A percentile compares a stretch with the other conserved stretches of the same genome.
Conservation (phyloP, 2,113 vertebrate species). For the Recurvirostra avosetta region DNA sequence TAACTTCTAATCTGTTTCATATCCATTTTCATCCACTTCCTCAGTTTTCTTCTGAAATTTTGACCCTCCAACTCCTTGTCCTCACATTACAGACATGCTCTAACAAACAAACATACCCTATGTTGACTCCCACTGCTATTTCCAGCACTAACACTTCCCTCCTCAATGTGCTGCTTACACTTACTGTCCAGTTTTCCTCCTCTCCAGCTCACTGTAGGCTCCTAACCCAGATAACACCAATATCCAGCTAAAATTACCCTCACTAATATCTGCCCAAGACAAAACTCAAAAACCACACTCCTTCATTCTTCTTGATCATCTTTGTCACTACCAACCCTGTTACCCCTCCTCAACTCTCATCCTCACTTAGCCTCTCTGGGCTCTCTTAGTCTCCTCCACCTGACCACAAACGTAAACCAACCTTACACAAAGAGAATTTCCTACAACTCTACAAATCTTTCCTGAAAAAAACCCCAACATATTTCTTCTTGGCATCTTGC, state of each 20-base stretch:
- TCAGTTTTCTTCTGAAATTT: not conserved
- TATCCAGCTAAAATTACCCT: not conserved
- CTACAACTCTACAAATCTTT: not conserved
- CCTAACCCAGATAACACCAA: not conserved
- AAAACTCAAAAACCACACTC: not conserved
- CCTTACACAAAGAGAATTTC: not conserved
- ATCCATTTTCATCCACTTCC: not conserved
- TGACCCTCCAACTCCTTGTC: not conserved
- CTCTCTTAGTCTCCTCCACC: not conserved
- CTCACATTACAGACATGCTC: not conserved
- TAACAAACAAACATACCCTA: not conserved
- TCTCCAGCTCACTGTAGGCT: not conserved
- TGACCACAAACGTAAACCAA: not conserved
- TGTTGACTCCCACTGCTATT: not conserved
- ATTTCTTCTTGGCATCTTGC: not conserved
- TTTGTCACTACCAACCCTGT: not conserved
- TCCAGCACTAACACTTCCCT: not conserved
- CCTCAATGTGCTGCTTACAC: not conserved
- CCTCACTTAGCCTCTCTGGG: not conserved
- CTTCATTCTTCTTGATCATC: not conserved
- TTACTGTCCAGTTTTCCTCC: not conserved
- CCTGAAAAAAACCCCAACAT: not conserved
- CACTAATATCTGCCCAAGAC: not conserved
- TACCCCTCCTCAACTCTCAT: not conserved
- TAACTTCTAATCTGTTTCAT: not conserved